These are phyloP conservation scores for Sarcophaga peregrina DNA, from an alignment of 1,140 invertebrate genomes.

Conservation along the genomic window DNA sequence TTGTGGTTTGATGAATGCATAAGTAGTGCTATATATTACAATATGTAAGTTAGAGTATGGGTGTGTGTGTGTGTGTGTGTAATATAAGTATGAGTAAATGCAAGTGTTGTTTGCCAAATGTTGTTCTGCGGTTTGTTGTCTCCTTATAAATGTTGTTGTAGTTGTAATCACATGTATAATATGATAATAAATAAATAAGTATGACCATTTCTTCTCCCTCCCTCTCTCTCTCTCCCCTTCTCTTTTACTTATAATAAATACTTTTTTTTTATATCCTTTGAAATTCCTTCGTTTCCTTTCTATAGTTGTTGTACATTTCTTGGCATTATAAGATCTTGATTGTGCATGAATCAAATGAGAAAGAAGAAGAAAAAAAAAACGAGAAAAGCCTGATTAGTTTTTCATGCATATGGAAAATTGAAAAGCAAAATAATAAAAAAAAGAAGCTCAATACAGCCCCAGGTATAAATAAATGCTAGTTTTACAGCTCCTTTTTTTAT, in stretches of 20 bases:
- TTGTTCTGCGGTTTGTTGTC: background rate
- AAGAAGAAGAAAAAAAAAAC: too few relatives aligned
- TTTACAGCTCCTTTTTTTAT: too few relatives aligned
- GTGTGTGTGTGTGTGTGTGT: background rate
- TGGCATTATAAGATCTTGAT: conserved; percentile 13
- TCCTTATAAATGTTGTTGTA: background rate
- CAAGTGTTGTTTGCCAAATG: background rate
- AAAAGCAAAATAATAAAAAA: too few relatives aligned
- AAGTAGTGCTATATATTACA: too few relatives aligned
- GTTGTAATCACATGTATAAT: background rate
- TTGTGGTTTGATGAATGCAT: conserved; percentile 8
- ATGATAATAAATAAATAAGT: background rate
- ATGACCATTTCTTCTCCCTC: too few relatives aligned
- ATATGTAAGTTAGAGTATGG: too few relatives aligned
- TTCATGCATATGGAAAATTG: background rate
- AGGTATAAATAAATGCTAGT: background rate
- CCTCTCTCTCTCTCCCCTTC: too few relatives aligned
- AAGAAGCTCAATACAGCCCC: background rate
- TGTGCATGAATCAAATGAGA: background rate
- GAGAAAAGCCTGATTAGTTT: conserved; percentile 4
- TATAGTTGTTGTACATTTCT: background rate
- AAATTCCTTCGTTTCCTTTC: background rate
- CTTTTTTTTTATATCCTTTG: background rate
- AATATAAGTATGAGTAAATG: background rate
- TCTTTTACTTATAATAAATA: background rate